Base-by-base conservation (phyloP, 2,888 invertebrate species). In the Macroteleia sp. region DNA sequence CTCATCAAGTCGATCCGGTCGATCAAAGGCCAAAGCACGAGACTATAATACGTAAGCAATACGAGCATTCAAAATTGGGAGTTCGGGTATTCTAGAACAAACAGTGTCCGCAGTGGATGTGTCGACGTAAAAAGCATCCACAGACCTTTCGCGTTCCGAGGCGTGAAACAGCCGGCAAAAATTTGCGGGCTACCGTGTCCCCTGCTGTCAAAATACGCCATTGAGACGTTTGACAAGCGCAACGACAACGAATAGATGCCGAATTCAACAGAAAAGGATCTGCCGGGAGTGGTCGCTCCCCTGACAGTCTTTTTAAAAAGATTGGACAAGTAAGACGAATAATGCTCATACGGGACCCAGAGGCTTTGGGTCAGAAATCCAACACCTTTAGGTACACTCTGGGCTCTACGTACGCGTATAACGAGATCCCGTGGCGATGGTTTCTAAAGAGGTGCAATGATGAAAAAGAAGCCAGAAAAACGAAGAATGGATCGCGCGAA, bases 141-240 rank as follows among this genome's bases (percentile, higher is more conserved):
- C 57, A 25, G 79, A 62, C 39, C 75, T 57, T 76, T 75, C 67
- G 75, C 75, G 56, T 66, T 46, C 22, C 62, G 62, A 86, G 87
- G 87, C 86, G 88, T 87, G 86, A 87, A 87, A 85, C 85, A 83
- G 81, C 86, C 87, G 87, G 87, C 85, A 80, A 88, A 89, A 89
- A 88, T 90, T 86, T 85, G 90, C 88, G 85, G 86, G 81, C 81
- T 77, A 77, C 84, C 84, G 90, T 90, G 90, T 90, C 87, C 87
- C 86, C 83, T 75, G 85, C 88, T 91, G 91, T 91, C 91, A 91
- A 91, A 91, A 91, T 91, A 91, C 78, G 75, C 81, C 84, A 89
- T 90, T 88, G 85, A 87, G 70, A 64, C 34, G 76, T 62, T 79
- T 85, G 86, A 86, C 86, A 86, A 79, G 73, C 57, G 77, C 67